A percentile compares a stretch with the other conserved stretches of the same genome.
These are phyloP conservation scores for Tetramorium parvispinum DNA, from an alignment of 1,140 invertebrate genomes.

Conservation along the genomic window DNA sequence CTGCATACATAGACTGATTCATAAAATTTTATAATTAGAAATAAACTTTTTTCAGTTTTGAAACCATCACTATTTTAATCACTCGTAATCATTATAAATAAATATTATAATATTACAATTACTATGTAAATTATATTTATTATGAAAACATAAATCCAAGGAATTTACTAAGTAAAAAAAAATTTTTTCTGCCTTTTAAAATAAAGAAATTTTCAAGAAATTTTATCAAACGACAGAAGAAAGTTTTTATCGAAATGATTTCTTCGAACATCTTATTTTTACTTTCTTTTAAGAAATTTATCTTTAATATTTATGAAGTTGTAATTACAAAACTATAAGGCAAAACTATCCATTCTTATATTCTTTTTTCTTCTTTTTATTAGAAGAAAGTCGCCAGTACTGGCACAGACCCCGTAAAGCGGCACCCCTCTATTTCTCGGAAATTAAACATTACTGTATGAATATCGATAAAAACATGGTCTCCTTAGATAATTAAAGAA, in stretches of 20 bases:
- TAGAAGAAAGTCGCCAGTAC: no score
- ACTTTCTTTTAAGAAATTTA: no score
- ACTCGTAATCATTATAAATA: neutral
- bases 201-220: neutral
- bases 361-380: neutral
- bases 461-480: no score
- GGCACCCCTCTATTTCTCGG: no score
- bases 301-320: no score
- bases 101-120: neutral
- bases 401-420: no score
- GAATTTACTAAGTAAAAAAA: neutral
- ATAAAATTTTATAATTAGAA: constrained; percentile 4
- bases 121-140: neutral
- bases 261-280: neutral
- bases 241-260: neutral
- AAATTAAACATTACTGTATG: no score
- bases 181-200: neutral
- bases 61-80: neutral
- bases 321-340: neutral
- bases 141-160: neutral
- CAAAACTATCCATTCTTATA: neutral
- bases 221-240: neutral
- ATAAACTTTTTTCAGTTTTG: neutral
- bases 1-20: neutral
- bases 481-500: no score